These are phyloP conservation scores for Spisula subtruncata DNA, from an alignment of 2,888 invertebrate species.

Conservation along the genomic window DNA sequence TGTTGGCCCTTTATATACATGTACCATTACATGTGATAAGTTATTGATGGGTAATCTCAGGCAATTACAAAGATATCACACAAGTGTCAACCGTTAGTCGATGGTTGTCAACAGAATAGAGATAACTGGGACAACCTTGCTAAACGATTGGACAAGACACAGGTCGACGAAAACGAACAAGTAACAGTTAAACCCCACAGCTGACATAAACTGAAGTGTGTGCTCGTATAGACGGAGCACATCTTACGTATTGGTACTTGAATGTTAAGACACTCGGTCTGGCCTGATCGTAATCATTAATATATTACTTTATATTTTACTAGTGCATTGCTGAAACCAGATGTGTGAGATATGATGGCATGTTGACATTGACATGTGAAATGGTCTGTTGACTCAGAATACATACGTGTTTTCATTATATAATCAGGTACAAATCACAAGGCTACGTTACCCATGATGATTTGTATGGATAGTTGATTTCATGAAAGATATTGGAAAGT, in stretches of 20 bases:
- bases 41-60: conserved; percentile 65
- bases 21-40: no score
- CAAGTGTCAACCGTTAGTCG: conserved; percentile 79
- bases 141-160: conserved; percentile 73
- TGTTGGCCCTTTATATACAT: no score
- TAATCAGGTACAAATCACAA: no score
- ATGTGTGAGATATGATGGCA: neutral
- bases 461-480: neutral
- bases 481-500: neutral
- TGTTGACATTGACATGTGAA: neutral
- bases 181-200: conserved; percentile 65
- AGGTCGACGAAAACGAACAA: conserved; percentile 55
- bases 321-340: no score
- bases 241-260: neutral
- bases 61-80: conserved; percentile 88
- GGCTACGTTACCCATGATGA: neutral
- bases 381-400: neutral
- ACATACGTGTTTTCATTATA: no score
- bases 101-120: conserved; percentile 85
- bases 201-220: conserved; percentile 64
- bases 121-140: conserved; percentile 82
- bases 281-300: no score
- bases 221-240: conserved; percentile 42
- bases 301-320: no score
- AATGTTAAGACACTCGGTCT: neutral